Percentiles rank a stretch among this genome's conserved stretches.
Evolutionary conservation across 2,888 invertebrate genomes (phyloP).

Genomic region (Caenorhabditis becei): DNA sequence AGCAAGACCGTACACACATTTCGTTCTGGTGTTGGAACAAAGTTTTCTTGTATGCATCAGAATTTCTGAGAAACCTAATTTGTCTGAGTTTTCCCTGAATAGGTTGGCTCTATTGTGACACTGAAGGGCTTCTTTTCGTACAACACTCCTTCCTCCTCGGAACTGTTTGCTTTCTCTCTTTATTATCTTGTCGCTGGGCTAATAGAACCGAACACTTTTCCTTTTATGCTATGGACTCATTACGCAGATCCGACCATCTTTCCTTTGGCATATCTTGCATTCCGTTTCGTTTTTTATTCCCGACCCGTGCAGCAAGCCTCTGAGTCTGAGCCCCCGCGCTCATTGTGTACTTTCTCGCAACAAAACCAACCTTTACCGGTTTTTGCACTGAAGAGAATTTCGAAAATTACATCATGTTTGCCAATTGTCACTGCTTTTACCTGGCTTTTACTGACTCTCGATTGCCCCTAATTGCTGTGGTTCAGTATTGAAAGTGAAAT

Average conservation of each 20-base stretch:
- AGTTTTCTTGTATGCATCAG: background rate
- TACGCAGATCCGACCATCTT: constrained; percentile 33
- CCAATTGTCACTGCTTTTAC: constrained; percentile 6
- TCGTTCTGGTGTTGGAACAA: background rate
- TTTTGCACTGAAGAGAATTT: constrained; percentile 15
- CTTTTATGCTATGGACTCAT: constrained; percentile 49
- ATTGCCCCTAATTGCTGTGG: constrained; percentile 5
- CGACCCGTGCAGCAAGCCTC: constrained; percentile 6
- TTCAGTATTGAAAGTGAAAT: background rate
- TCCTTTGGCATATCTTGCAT: background rate
- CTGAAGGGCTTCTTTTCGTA: constrained; percentile 9
- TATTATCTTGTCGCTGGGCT: background rate
- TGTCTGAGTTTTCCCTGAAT: too few relatives aligned
- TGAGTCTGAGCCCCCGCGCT: constrained; percentile 11
- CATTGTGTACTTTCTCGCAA: constrained; percentile 45
- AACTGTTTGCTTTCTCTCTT: constrained; percentile 32
- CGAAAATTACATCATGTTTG: constrained; percentile 30
- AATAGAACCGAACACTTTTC: constrained; percentile 19
- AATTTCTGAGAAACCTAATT: too few relatives aligned
- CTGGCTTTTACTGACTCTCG: background rate
- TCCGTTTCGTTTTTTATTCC: constrained; percentile 42
- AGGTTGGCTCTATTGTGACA: too few relatives aligned
- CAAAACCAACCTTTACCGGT: constrained; percentile 25
- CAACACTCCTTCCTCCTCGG: constrained; percentile 8
- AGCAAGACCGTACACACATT: background rate